Conservation (phyloP, 37 sponge, comb jelly and placozoan species). For the Eunapius fragilis region DNA sequence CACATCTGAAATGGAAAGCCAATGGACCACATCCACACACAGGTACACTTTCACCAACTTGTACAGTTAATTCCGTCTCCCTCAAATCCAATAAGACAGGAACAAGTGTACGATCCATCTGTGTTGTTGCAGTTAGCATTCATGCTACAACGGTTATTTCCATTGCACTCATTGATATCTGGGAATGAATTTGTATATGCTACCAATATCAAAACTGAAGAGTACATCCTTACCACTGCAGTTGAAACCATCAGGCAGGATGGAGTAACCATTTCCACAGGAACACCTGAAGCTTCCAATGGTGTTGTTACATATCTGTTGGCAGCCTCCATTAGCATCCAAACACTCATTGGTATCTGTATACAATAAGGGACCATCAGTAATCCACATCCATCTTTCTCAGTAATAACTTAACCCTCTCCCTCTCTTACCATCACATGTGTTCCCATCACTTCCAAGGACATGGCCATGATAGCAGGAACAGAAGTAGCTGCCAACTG, state of each 20-base stretch:
- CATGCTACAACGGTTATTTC: neutral
- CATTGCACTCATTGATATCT: constrained; percentile 52
- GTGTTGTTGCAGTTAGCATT: constrained; percentile 27
- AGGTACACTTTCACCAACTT: neutral
- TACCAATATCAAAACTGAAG: neutral
- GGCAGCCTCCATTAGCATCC: constrained; percentile 1
- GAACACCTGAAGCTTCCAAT: constrained; percentile 43
- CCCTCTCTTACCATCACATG: constrained; percentile 34
- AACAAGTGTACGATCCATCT: constrained; percentile 26
- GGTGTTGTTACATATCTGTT: constrained; percentile 18
- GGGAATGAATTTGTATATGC: neutral
- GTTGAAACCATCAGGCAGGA: neutral
- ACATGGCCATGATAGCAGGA: constrained; percentile 5
- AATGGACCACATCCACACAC: neutral
- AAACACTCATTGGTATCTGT: neutral
- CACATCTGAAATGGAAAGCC: constrained; percentile 6
- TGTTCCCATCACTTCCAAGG: neutral
- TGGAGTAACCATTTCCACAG: constrained; percentile 13
- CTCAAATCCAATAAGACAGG: constrained; percentile 8
- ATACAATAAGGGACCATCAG: neutral
- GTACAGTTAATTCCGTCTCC: constrained; percentile 31
- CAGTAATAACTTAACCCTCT: neutral
- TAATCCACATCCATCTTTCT: neutral
- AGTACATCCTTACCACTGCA: constrained; percentile 27
- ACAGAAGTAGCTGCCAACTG: constrained; percentile 38